Percentiles rank a stretch among this genome's conserved stretches.
phyloP scores from a whole-genome alignment of 1,140 invertebrate species.

The Schlechtendalia chinensis region DNA sequence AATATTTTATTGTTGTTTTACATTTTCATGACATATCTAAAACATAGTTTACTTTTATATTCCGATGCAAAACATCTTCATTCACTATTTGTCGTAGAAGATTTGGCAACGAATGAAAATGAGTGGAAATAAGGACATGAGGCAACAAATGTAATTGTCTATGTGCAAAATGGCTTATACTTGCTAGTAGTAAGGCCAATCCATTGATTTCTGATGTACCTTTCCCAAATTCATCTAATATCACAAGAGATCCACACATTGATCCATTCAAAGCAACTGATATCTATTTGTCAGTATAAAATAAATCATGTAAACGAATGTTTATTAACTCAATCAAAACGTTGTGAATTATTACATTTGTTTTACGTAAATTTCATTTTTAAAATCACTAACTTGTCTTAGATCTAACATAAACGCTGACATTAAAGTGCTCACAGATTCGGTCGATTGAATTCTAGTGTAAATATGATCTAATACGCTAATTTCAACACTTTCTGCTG shows the following conservation, averaged over 20 bases:
- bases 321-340: constrained; percentile 17
- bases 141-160: constrained; percentile 62
- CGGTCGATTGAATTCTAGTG: constrained; percentile 70
- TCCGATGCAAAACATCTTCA: neutral
- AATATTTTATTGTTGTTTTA: constrained; percentile 2
- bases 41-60: constrained; percentile 3
- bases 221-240: constrained; percentile 91
- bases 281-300: constrained; percentile 61
- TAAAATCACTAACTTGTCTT: constrained; percentile 65
- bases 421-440: constrained; percentile 74
- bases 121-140: constrained; percentile 74
- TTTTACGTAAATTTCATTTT: constrained; percentile 31
- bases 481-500: constrained; percentile 71
- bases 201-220: constrained; percentile 79
- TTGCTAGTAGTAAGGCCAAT: constrained; percentile 66
- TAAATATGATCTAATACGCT: constrained; percentile 72
- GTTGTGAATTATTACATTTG: constrained; percentile 31
- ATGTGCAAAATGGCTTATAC: constrained; percentile 66
- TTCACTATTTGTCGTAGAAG: constrained; percentile 59
- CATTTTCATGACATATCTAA: neutral
- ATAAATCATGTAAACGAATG: constrained; percentile 58
- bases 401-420: constrained; percentile 85
- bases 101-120: constrained; percentile 67
- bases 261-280: constrained; percentile 55
- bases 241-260: constrained; percentile 68